phyloP scores from a whole-genome alignment of 2,113 vertebrate species.

The Rattus rattus region DNA sequence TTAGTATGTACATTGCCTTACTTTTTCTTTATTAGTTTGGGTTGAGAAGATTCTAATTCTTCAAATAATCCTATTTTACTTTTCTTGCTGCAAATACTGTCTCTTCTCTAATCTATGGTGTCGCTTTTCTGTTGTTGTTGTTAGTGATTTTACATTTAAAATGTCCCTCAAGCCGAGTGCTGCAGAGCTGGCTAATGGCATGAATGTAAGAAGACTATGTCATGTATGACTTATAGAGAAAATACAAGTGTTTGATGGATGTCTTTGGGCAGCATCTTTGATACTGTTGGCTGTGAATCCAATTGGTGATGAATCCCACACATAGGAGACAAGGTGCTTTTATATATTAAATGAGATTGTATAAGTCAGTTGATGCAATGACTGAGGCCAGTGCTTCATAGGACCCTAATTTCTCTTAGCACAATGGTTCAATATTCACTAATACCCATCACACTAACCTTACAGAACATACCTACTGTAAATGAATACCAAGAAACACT shows the following conservation, averaged over 20 bases:
- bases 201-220: neutral
- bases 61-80: neutral
- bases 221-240: neutral
- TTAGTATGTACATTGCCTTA: neutral
- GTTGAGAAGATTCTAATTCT: neutral
- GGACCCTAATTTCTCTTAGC: neutral
- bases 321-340: neutral
- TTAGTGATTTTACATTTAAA: neutral
- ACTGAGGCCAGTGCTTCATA: neutral
- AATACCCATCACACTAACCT: neutral
- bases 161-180: neutral
- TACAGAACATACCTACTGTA: neutral
- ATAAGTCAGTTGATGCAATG: neutral
- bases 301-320: neutral
- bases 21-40: neutral
- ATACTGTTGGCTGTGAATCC: neutral
- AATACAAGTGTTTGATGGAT: neutral
- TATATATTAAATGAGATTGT: neutral
- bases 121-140: too few species aligned
- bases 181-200: neutral
- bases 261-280: neutral
- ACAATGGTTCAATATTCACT: neutral
- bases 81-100: neutral
- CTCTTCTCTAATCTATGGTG: neutral
- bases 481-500: neutral